Evolutionary conservation across 2,797 vertebrate genomes (phyloP).

Genomic region (Sandelia bainsii): DNA sequence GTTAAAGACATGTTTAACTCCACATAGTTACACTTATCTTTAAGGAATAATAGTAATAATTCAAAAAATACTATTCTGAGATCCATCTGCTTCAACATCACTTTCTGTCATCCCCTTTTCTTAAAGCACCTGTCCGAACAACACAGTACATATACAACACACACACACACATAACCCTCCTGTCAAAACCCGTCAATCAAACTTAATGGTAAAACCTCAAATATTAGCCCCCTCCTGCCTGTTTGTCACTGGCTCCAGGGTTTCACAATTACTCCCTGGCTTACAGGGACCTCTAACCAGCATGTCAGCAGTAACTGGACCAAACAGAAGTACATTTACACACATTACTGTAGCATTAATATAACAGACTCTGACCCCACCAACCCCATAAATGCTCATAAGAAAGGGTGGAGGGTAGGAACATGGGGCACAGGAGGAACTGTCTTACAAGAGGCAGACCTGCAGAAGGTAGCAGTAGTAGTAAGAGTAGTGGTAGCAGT

Average conservation of each 20-base stretch:
- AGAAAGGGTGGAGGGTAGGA: slow-evolving; percentile 25
- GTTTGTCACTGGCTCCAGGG: slow-evolving; percentile 13
- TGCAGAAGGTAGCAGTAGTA: slow-evolving; percentile 68
- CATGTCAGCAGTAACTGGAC: slow-evolving; percentile 83
- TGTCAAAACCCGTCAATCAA: slow-evolving; percentile 43
- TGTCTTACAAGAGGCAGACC: slow-evolving; percentile 60
- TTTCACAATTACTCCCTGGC: slow-evolving; percentile 50
- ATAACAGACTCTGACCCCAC: slow-evolving; percentile 82
- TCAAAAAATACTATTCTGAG: slow-evolving; percentile 80
- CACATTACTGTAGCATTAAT: slow-evolving; percentile 83
- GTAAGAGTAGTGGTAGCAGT: slow-evolving; percentile 55
- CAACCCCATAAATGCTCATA: slow-evolving; percentile 34
- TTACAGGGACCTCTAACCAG: slow-evolving; percentile 79
- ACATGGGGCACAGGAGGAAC: slow-evolving; percentile 26
- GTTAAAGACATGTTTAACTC: slow-evolving; percentile 75
- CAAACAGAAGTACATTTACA: slow-evolving; percentile 91
- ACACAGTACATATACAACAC: slow-evolving; percentile 51
- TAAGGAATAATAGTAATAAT: slow-evolving; percentile 76
- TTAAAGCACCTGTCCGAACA: slow-evolving; percentile 81
- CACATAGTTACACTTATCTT: slow-evolving; percentile 78
- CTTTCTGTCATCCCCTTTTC: slow-evolving; percentile 28
- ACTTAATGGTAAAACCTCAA: slow-evolving; percentile 49
- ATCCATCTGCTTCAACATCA: slow-evolving; percentile 59
- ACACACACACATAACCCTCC: slow-evolving; percentile 33
- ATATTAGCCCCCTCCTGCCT: slow-evolving; percentile 27